Evolutionary conservation across 2,797 vertebrate genomes (phyloP), one percentile per base, ranked within the genome.

Genomic region (Sciurus vulgaris): DNA sequence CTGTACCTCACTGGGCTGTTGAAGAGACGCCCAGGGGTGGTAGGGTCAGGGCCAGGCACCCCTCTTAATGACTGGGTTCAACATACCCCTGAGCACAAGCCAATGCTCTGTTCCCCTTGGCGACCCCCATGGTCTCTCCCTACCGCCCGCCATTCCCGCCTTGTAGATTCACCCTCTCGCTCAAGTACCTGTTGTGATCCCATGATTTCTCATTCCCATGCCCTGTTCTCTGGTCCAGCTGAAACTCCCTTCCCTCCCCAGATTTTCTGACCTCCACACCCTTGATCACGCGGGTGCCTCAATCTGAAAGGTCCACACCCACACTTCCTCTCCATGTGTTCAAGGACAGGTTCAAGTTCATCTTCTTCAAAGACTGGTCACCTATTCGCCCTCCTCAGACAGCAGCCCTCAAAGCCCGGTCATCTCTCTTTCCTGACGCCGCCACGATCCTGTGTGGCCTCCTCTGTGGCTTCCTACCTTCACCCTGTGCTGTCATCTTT

Each of bases 321-420:
- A 38, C 0, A 26, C 41, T 30, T 63, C 28, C 67, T 89, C 47
- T 84, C 47, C 15, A 4, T 1, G 7, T 33, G 10, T 28, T 78
- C 91, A 82, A 90, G 47, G n/a, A 22, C 41, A 89, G 87, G 20
- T 79, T 89, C 56, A 74, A 78, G 61, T 56, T 41, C 28, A 41
- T 30, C 41, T 89, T 41, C 51, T 93, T 93, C 56, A 77, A 54
- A 92, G 70, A 61, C 85, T 78, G 87, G 63, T 92, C 54, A 24
- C 72, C 69, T 86, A 11, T 70, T 61, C 24, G 11, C 51, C 73
- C 20, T 30, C 26, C 30, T 65, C 41, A 76, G 56, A 77, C 14
- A 12, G 76, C 18, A 61, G 47, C 28, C 54, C 56, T n/a, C 70
- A 77, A 77, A 90, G 38, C 47, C 83, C n/a, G 88, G 63, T 51